Conservation (phyloP, 2,888 invertebrate genomes). For the Campaea margaritaria region DNA sequence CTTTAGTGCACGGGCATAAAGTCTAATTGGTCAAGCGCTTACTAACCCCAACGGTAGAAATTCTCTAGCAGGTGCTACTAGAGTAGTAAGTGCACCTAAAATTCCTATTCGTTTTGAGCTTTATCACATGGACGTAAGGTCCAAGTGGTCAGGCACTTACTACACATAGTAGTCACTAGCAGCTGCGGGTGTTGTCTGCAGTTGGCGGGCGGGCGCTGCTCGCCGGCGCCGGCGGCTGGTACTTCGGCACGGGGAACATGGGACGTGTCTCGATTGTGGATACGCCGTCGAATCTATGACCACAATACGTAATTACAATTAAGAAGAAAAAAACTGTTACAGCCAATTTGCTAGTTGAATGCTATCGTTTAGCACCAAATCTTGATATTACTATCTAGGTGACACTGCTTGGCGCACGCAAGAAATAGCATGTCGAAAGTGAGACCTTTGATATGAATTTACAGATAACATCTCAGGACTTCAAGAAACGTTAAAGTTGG, state of each 20-base stretch:
- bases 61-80: slow-evolving; percentile 52
- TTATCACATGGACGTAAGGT: slow-evolving; percentile 6
- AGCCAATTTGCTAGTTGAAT: no score
- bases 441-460: no score
- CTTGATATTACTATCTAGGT: no score
- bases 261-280: slow-evolving; percentile 71
- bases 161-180: slow-evolving; percentile 47
- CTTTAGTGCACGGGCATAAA: slow-evolving; percentile 2
- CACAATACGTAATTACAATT: background rate
- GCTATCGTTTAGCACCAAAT: no score
- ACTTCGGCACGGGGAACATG: slow-evolving; percentile 69
- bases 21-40: background rate
- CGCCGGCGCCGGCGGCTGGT: slow-evolving; percentile 46
- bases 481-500: no score
- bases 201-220: slow-evolving; percentile 44
- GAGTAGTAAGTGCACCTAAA: background rate
- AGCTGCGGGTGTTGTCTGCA: slow-evolving; percentile 47
- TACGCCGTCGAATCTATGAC: slow-evolving; percentile 71
- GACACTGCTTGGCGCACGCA: no score
- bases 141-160: background rate
- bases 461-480: no score
- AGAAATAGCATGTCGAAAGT: no score
- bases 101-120: slow-evolving; percentile 2
- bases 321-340: no score
- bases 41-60: slow-evolving; percentile 7